phyloP scores from a whole-genome alignment of 2,113 vertebrate species.

The Lophius piscatorius region DNA sequence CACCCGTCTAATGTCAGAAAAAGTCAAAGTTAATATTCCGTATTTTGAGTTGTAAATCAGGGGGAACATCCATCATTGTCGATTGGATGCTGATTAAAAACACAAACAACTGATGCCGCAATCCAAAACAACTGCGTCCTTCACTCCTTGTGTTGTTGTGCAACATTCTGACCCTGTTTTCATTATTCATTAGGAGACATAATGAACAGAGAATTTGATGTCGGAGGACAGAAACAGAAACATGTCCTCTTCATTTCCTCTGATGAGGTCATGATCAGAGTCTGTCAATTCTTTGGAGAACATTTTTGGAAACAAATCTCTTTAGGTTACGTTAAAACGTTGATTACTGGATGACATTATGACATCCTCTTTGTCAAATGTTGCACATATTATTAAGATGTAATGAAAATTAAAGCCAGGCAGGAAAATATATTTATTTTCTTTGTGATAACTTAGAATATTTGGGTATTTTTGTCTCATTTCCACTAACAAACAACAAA shows the following conservation, averaged over 20 bases:
- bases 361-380: no score
- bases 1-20: not conserved
- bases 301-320: slow-evolving; percentile 24
- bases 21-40: not conserved
- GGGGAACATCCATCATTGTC: not conserved
- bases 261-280: slow-evolving; percentile 42
- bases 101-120: not conserved
- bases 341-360: slow-evolving; percentile 18
- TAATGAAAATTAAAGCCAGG: no score
- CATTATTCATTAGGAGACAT: slow-evolving; percentile 27
- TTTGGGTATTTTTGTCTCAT: no score
- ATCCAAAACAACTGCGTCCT: slow-evolving; percentile 8
- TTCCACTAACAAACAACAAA: no score
- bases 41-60: not conserved
- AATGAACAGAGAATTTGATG: slow-evolving; percentile 52
- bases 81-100: slow-evolving; percentile 20
- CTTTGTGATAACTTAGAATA: no score
- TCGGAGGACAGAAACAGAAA: slow-evolving; percentile 16
- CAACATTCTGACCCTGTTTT: slow-evolving; percentile 31
- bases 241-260: slow-evolving; percentile 43
- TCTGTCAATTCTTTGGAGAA: slow-evolving; percentile 31
- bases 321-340: slow-evolving; percentile 40
- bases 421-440: no score
- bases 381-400: no score
- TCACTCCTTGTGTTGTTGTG: slow-evolving; percentile 12